Evolutionary conservation across 2,888 invertebrate species (phyloP), one percentile per base, ranked within the genome.

Genomic region (Lochmaea crataegi): DNA sequence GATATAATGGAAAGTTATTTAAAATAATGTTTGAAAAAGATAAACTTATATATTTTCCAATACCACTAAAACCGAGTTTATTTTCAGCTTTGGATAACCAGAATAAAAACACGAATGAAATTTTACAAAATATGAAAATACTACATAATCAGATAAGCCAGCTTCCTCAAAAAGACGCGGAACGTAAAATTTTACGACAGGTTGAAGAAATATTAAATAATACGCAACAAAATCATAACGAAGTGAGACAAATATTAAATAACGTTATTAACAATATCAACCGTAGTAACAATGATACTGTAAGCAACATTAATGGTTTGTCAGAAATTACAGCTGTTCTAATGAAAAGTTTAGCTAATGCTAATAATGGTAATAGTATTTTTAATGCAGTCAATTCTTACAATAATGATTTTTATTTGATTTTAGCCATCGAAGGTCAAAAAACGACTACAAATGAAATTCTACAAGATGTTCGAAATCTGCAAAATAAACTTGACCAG

Each of bases 141-240:
- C 75, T 85, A 26, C 78, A 81, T 63, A 71, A 77, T n/a, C 82
- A 84, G 77, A 71, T 86, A 26, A 73, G 76, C 32, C 76, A 78
- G 41, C 75, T 91, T 57, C 90, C 91, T 5, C 85, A 88, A 5
- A 85, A 86, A 16, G 82, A 85, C 0, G 91, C 92, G 45, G 89
- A 90, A 75, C 94, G 94, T 83, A 87, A 90, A 67, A 93, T 93
- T 0, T 11, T 79, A n/a, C 61, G 66, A 22, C 78, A 79, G 66
- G 48, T 81, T 14, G 78, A 78, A 53, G 77, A 79, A 72, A 73
- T 79, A 22, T 32, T 58, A 26, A 58, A 26, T 58, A 32, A 64
- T 68, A 18, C 38, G n/a, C 38, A 66, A 22, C 53, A 57, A 58
- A 75, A 56, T 64, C 11, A 42, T 65, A 45, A 57, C 11, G 70